Percentiles rank a stretch among this genome's conserved stretches.
Conservation (phyloP, 2,888 invertebrate species). For the Drosophila demipolita region DNA sequence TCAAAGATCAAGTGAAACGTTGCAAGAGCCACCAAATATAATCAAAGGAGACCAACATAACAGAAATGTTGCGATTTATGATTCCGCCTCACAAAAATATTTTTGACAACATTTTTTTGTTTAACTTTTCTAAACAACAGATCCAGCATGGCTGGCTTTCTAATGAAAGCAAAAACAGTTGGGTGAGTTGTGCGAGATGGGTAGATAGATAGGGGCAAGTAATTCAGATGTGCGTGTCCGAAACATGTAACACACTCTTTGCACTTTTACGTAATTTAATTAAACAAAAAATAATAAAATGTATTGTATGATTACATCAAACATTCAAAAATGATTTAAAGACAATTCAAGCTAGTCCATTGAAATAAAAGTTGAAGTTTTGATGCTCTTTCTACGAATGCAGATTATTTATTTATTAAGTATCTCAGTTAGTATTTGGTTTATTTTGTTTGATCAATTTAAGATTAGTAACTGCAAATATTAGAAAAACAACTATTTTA, state of each 20-base stretch:
- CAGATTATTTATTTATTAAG: neutral
- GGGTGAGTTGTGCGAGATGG: slow-evolving; percentile 15
- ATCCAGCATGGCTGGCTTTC: slow-evolving; percentile 61
- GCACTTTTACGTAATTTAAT: slow-evolving; percentile 74
- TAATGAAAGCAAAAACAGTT: slow-evolving; percentile 67
- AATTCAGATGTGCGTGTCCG: slow-evolving; percentile 57
- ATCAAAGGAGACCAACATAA: slow-evolving; percentile 31
- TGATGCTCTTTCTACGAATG: slow-evolving; percentile 34
- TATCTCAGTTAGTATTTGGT: neutral
- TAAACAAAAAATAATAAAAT: slow-evolving; percentile 65
- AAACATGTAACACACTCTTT: slow-evolving; percentile 56
- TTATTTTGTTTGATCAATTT: neutral
- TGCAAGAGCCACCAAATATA: slow-evolving; percentile 19
- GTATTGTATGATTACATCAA: slow-evolving; percentile 55
- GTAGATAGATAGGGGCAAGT: slow-evolving; percentile 2
- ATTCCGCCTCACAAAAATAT: slow-evolving; percentile 38
- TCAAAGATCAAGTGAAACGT: slow-evolving; percentile 55
- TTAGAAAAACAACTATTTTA: neutral
- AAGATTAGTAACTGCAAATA: neutral
- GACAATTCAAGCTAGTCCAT: slow-evolving; percentile 33
- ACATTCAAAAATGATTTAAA: slow-evolving; percentile 42
- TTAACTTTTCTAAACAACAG: slow-evolving; percentile 35
- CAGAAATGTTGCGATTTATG: slow-evolving; percentile 45
- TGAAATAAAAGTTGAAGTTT: slow-evolving; percentile 17
- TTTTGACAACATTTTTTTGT: slow-evolving; percentile 40